A percentile compares a stretch with the other conserved stretches of the same genome.
phyloP scores from a whole-genome alignment of 2,797 vertebrate species.

The Alauda arvensis region DNA sequence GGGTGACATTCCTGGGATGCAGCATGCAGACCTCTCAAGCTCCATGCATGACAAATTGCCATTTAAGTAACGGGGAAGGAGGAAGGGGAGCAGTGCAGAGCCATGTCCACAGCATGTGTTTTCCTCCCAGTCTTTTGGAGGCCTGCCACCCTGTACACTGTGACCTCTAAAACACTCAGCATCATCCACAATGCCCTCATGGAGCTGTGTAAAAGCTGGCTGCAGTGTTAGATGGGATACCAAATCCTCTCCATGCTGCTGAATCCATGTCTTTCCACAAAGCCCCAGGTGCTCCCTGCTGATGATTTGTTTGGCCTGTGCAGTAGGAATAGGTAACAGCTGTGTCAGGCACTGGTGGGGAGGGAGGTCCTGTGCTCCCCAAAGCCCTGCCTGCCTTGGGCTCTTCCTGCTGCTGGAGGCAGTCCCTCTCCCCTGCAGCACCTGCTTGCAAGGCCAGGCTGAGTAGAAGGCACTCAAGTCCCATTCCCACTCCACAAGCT shows the following conservation, averaged over 20 bases:
- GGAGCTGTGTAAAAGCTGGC: neutral
- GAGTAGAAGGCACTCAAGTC: fast-evolving
- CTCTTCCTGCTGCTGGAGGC: fast-evolving
- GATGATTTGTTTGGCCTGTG: neutral
- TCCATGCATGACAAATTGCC: neutral
- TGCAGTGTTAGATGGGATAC: neutral
- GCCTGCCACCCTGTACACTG: fast-evolving
- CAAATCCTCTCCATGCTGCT: neutral
- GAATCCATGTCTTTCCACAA: neutral
- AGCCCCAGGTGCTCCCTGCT: neutral
- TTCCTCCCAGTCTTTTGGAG: neutral
- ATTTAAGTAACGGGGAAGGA: neutral
- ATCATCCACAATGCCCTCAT: neutral
- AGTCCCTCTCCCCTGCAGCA: neutral
- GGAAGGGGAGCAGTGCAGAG: neutral
- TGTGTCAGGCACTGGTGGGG: neutral
- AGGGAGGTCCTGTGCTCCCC: neutral
- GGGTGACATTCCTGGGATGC: neutral
- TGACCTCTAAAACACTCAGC: neutral
- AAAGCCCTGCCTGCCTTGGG: neutral
- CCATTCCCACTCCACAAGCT: neutral
- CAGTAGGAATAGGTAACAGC: neutral
- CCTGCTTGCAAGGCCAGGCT: neutral
- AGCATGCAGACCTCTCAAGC: neutral
- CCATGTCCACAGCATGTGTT: fast-evolving